Conservation (phyloP, 2,797 vertebrate species). For the Esox lucius region DNA sequence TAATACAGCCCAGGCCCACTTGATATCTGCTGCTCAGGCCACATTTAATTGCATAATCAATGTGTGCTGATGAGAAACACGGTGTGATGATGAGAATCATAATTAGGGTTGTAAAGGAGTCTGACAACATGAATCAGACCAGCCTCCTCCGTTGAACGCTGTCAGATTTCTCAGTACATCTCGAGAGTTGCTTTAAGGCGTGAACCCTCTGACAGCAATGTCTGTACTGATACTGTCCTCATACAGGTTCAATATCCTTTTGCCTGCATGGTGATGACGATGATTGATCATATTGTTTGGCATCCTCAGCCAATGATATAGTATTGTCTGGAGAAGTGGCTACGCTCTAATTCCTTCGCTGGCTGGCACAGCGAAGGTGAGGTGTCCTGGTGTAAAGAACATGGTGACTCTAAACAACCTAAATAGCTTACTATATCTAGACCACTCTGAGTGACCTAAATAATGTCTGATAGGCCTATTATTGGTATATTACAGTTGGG, state of each 20-base stretch:
- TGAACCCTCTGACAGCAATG: not conserved
- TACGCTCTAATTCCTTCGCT: too few species aligned
- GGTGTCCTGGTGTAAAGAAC: too few species aligned
- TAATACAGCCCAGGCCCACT: conserved; percentile 5
- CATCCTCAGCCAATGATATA: not conserved
- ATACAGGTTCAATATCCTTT: not conserved
- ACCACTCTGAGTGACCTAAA: too few species aligned
- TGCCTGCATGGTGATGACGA: not conserved
- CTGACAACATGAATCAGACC: not conserved
- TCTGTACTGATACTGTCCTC: not conserved
- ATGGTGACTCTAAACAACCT: too few species aligned
- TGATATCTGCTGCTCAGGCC: conserved; percentile 38
- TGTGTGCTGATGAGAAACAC: conserved; percentile 30
- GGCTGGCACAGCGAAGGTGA: too few species aligned
- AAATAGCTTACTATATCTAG: too few species aligned
- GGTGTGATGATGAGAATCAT: conserved; percentile 35
- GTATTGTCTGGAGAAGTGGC: not conserved
- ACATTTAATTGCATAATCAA: conserved; percentile 38
- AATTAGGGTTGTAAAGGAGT: conserved; percentile 26
- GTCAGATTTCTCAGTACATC: not conserved
- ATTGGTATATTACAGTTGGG: too few species aligned
- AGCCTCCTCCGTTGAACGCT: not conserved
- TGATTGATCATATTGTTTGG: not conserved
- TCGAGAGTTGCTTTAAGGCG: not conserved
- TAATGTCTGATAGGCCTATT: too few species aligned